phyloP scores from a whole-genome alignment of 2,113 vertebrate species.

The Bubo blakistoni region DNA sequence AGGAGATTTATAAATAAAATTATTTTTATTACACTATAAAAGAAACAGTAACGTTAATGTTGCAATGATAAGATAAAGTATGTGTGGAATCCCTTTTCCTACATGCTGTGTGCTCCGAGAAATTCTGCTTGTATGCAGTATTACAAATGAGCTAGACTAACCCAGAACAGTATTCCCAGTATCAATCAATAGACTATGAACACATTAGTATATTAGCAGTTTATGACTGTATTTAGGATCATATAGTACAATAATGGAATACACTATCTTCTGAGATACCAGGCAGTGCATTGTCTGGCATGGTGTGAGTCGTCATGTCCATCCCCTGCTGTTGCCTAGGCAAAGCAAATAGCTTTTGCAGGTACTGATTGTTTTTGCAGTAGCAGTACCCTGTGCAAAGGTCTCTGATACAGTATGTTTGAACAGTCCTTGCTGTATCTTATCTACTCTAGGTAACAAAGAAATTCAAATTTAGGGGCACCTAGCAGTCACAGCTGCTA shows the following conservation, averaged over 20 bases:
- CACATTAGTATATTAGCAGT: conserved; percentile 63
- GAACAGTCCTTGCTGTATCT: conserved; percentile 48
- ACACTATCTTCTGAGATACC: not conserved
- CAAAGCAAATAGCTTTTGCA: conserved; percentile 41
- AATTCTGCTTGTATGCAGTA: conserved; percentile 34
- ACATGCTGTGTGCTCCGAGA: not conserved
- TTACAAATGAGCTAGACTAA: conserved; percentile 30
- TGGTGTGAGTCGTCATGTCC: not conserved
- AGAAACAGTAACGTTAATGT: not conserved
- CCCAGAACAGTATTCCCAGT: conserved; percentile 23
- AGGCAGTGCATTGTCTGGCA: not conserved
- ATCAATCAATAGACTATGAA: conserved; percentile 56
- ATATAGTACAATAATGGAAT: conserved; percentile 45
- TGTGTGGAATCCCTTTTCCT: conserved; percentile 36
- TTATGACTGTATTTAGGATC: conserved; percentile 61
- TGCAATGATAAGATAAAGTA: not conserved
- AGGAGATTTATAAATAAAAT: conserved; percentile 21
- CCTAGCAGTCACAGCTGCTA: not conserved
- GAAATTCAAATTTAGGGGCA: conserved; percentile 27
- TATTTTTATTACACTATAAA: conserved; percentile 26
- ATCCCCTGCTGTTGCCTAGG: conserved; percentile 11
- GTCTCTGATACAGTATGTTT: conserved; percentile 55
- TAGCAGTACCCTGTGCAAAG: conserved; percentile 36
- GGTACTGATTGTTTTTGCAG: conserved; percentile 21
- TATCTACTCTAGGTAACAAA: conserved; percentile 38